These are phyloP conservation scores for Phrynosoma platyrhinos DNA, from an alignment of 2,113 vertebrate species.

Conservation along the genomic window DNA sequence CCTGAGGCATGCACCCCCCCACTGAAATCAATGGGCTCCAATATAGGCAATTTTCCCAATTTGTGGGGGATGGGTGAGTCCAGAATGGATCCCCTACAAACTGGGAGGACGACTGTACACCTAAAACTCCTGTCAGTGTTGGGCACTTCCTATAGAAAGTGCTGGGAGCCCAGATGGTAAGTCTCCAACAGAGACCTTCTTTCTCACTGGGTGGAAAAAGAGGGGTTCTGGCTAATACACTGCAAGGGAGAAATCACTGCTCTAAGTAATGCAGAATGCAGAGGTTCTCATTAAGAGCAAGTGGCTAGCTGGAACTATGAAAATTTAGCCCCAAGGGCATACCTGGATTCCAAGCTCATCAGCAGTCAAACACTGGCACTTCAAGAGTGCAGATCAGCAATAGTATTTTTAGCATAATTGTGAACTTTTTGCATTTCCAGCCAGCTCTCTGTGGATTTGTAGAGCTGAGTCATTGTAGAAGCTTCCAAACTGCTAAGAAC, in stretches of 20 bases:
- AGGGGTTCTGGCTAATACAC: neutral
- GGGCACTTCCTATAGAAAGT: neutral
- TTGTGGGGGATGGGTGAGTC: too few relatives aligned
- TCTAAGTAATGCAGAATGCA: too few relatives aligned
- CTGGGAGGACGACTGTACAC: neutral
- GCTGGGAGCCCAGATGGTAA: neutral
- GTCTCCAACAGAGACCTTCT: neutral
- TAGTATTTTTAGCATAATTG: constrained; percentile 77
- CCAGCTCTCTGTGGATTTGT: constrained; percentile 67
- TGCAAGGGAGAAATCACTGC: neutral
- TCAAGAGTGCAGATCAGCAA: constrained; percentile 74
- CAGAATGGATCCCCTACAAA: too few relatives aligned
- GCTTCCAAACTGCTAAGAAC: constrained; percentile 59
- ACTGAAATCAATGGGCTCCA: too few relatives aligned
- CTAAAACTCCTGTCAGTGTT: neutral
- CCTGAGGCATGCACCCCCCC: too few relatives aligned
- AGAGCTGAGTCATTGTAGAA: constrained; percentile 79
- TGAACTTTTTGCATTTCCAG: constrained; percentile 73
- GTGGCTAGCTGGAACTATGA: rapidly evolving
- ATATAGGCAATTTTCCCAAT: too few relatives aligned
- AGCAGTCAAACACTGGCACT: constrained; percentile 61
- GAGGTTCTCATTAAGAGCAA: neutral
- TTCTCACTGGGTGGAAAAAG: neutral
- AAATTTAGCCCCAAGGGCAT: constrained; percentile 23
- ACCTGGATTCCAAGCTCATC: constrained; percentile 62